Percentiles rank a stretch among this genome's conserved stretches.
phyloP scores from a whole-genome alignment of 1,140 invertebrate species.

The Pachyrhynchus sulphureomaculatus region DNA sequence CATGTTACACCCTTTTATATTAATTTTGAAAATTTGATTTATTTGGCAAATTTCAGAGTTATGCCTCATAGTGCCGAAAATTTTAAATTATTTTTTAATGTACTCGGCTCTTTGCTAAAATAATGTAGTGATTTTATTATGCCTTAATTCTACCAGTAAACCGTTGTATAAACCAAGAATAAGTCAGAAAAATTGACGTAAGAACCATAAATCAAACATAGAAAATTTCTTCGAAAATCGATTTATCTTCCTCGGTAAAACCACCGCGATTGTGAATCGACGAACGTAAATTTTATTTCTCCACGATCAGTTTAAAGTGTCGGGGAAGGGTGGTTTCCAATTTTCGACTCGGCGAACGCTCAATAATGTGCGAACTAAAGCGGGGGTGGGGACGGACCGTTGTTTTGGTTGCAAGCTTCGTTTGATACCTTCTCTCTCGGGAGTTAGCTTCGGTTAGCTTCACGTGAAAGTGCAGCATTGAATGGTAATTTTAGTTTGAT shows the following conservation, averaged over 20 bases:
- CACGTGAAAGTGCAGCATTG: conserved; percentile 9
- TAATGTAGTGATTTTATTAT: too few relatives aligned
- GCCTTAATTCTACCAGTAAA: too few relatives aligned
- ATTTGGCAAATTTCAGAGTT: too few relatives aligned
- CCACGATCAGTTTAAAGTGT: conserved; percentile 51
- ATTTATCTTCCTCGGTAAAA: conserved; percentile 26
- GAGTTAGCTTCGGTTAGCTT: conserved; percentile 25
- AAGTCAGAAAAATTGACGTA: too few relatives aligned
- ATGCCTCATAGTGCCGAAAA: too few relatives aligned
- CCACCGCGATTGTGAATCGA: conserved; percentile 24
- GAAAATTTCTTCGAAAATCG: conserved; percentile 16
- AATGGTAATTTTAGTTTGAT: too few relatives aligned
- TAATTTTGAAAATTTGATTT: too few relatives aligned
- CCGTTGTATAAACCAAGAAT: too few relatives aligned
- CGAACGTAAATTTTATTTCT: conserved; percentile 50
- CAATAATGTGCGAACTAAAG: conserved; percentile 53
- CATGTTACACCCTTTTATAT: too few relatives aligned
- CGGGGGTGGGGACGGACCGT: conserved; percentile 44
- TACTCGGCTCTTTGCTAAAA: too few relatives aligned
- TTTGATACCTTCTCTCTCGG: conserved; percentile 18
- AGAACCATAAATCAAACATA: conserved; percentile 27
- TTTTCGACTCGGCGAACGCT: conserved; percentile 51
- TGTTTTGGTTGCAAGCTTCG: conserved; percentile 50
- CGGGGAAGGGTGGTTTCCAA: conserved; percentile 48
- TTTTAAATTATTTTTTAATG: too few relatives aligned